Evolutionary conservation across 2,797 vertebrate genomes (phyloP), one percentile per base, ranked within the genome.

Genomic region (Champsocephalus esox): DNA sequence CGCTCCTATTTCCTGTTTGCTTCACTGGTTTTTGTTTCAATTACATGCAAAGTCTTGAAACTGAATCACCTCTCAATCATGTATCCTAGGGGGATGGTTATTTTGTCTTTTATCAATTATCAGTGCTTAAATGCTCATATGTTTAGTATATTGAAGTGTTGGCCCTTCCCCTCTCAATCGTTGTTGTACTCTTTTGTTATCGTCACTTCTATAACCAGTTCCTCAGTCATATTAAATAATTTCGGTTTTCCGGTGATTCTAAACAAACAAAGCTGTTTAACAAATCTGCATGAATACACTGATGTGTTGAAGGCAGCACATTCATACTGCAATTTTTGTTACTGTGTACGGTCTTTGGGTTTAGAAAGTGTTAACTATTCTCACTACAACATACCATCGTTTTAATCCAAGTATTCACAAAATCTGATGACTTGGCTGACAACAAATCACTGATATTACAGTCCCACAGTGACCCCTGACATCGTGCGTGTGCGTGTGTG

Each of bases 181-280:
- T 34, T 24, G 13, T 43, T 4, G 14, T 55, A 45, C 34, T 59
- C 45, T 41, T 32, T 13, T 7, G 4, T 3, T n/a, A 28, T 32
- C 1, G 2, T 52, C 0, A 3, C 19, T 48, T 50, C 19, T n/a
- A 5, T 46, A 61, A 65, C 62, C 32, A 21, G n/a, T 65, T 77
- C 60, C 7, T 0, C 3, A 3, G 38, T 71, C 66, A 57, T 10
- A 49, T 70, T 72, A 50, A 56, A 60, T 17, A 41, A 49, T 14
- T n/a, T n/a, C n/a, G n/a, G 12, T 38, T 59, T 46, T 62, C 3
- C 52, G 24, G 41, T 55, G 73, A 74, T 54, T 83, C 63, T 24
- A 57, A 63, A 16, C 28, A 62, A 79, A 83, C 52, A 75, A 44
- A 38, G 43, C 66, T 59, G 60, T 48, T 49, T 34, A 12, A 68